Percentiles rank a stretch among this genome's conserved stretches.
Conservation (phyloP, 2,888 invertebrate genomes). For the Diloba caeruleocephala region DNA sequence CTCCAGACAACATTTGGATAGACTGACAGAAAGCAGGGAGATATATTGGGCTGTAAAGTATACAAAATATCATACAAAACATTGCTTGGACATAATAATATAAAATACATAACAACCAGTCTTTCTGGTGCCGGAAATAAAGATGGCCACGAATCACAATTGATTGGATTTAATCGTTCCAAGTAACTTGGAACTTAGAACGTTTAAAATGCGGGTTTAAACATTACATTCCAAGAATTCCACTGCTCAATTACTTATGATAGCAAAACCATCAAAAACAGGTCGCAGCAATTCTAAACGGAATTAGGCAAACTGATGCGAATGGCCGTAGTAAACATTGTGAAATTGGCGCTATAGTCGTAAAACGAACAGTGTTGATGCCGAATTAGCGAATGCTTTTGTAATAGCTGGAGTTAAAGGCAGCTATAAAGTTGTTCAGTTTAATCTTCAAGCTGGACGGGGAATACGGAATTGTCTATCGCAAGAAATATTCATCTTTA, state of each 20-base stretch:
- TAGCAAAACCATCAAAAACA: constrained; percentile 40
- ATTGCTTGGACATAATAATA: too few relatives aligned
- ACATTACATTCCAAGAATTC: constrained; percentile 18
- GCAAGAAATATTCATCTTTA: too few relatives aligned
- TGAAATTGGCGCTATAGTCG: constrained; percentile 59
- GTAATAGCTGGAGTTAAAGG: constrained; percentile 38
- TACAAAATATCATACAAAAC: too few relatives aligned
- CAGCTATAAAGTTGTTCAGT: constrained; percentile 36
- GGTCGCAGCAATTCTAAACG: constrained; percentile 38
- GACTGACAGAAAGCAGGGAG: too few relatives aligned
- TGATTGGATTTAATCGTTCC: too few relatives aligned
- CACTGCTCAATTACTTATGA: constrained; percentile 34
- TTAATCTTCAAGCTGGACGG: constrained; percentile 25
- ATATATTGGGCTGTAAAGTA: too few relatives aligned
- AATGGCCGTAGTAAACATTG: constrained; percentile 59
- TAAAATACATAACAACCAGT: too few relatives aligned
- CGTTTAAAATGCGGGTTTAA: too few relatives aligned
- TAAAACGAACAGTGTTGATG: constrained; percentile 59
- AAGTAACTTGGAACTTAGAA: too few relatives aligned
- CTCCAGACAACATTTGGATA: too few relatives aligned
- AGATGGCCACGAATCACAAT: too few relatives aligned
- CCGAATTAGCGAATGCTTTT: constrained; percentile 64
- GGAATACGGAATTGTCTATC: constrained; percentile 3
- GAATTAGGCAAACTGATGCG: constrained; percentile 56
- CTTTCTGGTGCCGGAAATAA: too few relatives aligned